phyloP scores from a whole-genome alignment of 2,888 invertebrate species.

The Operophtera brumata region DNA sequence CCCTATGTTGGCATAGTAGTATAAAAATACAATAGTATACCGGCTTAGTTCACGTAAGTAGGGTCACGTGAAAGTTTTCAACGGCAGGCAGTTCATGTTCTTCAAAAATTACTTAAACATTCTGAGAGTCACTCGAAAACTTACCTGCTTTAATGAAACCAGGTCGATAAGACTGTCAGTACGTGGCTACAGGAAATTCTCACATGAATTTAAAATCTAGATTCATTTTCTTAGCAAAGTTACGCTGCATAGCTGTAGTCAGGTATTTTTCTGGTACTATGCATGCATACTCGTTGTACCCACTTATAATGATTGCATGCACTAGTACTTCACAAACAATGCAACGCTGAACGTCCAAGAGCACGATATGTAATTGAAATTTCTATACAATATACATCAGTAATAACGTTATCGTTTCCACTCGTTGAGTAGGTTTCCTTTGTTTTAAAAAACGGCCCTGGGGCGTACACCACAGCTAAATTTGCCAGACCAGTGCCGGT shows the following conservation, averaged over 20 bases:
- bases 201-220: neutral
- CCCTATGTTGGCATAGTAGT: constrained; percentile 22
- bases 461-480: constrained; percentile 18
- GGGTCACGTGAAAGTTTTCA: constrained; percentile 54
- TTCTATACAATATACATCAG: neutral
- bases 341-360: constrained; percentile 5
- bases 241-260: neutral
- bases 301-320: constrained; percentile 8
- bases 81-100: constrained; percentile 44
- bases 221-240: neutral
- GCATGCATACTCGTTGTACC: neutral
- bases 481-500: constrained; percentile 29
- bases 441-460: constrained; percentile 33
- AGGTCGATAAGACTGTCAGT: constrained; percentile 49
- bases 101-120: constrained; percentile 57
- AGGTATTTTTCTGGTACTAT: neutral
- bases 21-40: constrained; percentile 29
- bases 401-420: constrained; percentile 20
- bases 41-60: constrained; percentile 23
- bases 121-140: constrained; percentile 29
- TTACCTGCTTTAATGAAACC: constrained; percentile 58
- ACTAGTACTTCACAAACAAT: constrained; percentile 3
- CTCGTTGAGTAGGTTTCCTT: constrained; percentile 18
- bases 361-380: constrained; percentile 1
- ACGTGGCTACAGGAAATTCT: constrained; percentile 5